Evolutionary conservation across 2,888 invertebrate genomes (phyloP).

Genomic region (Xestia rhomboidea): DNA sequence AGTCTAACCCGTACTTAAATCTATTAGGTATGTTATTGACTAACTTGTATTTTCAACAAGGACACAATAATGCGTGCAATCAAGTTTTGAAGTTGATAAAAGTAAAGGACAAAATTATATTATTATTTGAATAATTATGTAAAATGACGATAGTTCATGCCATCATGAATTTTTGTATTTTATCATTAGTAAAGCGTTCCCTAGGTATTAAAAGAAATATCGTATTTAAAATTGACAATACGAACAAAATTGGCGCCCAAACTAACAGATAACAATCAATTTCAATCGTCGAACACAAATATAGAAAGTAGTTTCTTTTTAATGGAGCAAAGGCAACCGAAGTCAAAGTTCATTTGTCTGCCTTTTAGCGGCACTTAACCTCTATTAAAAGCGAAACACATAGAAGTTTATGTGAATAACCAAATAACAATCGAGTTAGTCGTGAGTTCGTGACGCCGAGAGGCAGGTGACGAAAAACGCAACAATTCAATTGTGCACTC

Average conservation of each 20-base stretch:
- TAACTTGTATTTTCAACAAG: conserved; percentile 12
- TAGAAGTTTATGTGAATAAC: conserved; percentile 69
- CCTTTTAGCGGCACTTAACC: conserved; percentile 71
- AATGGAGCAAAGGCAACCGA: conserved; percentile 47
- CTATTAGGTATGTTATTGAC: conserved; percentile 16
- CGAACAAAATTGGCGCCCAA: conserved; percentile 16
- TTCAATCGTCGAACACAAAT: conserved; percentile 25
- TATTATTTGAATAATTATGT: background rate
- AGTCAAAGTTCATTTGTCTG: conserved; percentile 66
- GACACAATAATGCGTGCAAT: background rate
- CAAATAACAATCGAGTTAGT: conserved; percentile 72
- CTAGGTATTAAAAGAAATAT: background rate
- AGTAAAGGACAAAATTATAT: conserved; percentile 2
- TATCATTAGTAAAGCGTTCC: background rate
- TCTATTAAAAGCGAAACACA: conserved; percentile 71
- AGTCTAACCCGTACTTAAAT: conserved; percentile 35
- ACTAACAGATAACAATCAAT: background rate
- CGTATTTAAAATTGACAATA: background rate
- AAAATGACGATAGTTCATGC: background rate
- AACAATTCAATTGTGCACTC: conserved; percentile 76
- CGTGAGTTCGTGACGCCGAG: conserved; percentile 75
- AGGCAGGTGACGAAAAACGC: conserved; percentile 79
- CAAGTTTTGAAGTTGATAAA: conserved; percentile 14
- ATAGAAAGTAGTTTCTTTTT: conserved; percentile 55
- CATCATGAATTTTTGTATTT: background rate